phyloP scores from a whole-genome alignment of 2,113 vertebrate genomes.

The Poeciliopsis prolifica region DNA sequence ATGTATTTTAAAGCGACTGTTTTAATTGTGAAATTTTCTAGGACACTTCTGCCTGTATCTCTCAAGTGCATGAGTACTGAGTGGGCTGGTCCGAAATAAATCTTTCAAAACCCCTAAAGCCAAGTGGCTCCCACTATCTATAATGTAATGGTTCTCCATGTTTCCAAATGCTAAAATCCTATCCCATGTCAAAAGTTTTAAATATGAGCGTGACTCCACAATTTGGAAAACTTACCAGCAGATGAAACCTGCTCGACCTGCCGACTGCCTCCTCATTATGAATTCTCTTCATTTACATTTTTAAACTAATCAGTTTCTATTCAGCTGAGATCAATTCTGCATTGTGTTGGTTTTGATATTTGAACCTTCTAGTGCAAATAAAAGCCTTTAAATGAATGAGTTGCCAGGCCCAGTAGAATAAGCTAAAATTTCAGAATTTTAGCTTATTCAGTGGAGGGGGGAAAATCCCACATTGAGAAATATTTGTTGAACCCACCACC shows the following conservation, averaged over 20 bases:
- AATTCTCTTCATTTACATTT: slow-evolving; percentile 14
- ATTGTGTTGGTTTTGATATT: not conserved
- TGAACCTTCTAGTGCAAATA: no score
- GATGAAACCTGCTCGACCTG: slow-evolving; percentile 17
- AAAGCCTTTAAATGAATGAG: not conserved
- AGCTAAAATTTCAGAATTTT: no score
- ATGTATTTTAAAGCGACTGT: slow-evolving; percentile 32
- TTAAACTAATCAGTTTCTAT: not conserved
- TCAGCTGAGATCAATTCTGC: not conserved
- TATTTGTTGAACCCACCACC: not conserved
- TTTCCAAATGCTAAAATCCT: slow-evolving; percentile 58
- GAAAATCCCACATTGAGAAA: no score
- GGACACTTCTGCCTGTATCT: slow-evolving; percentile 45
- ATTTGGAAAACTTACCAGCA: slow-evolving; percentile 22
- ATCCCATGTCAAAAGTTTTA: slow-evolving; percentile 28
- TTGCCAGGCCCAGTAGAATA: no score
- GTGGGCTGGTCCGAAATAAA: slow-evolving; percentile 68
- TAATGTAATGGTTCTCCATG: slow-evolving; percentile 65
- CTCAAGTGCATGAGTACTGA: slow-evolving; percentile 56
- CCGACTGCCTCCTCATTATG: not conserved
- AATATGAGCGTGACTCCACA: slow-evolving; percentile 25
- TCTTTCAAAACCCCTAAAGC: slow-evolving; percentile 72
- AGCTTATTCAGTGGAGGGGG: no score
- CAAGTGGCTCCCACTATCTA: slow-evolving; percentile 67
- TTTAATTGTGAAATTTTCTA: slow-evolving; percentile 30